Percentiles rank a stretch among this genome's conserved stretches.
These are phyloP conservation scores for Tinamus major DNA, from an alignment of 2,797 vertebrate genomes.

Conservation along the genomic window DNA sequence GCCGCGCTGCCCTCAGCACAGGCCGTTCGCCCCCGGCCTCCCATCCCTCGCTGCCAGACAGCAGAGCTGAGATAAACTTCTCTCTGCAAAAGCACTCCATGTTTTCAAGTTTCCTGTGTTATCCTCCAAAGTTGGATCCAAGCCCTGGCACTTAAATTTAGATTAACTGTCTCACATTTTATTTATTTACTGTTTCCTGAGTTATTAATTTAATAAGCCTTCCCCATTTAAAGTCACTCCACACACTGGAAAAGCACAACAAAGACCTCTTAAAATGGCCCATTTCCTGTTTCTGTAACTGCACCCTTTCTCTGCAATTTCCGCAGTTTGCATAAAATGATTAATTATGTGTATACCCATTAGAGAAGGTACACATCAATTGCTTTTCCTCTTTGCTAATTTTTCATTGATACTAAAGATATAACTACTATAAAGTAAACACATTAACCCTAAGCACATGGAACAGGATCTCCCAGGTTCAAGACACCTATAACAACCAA, in stretches of 20 bases:
- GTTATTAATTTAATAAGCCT: slow-evolving; percentile 45
- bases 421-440: slow-evolving; percentile 21
- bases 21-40: background rate
- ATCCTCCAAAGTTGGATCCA: background rate
- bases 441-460: background rate
- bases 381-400: slow-evolving; percentile 15
- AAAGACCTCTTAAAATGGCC: slow-evolving; percentile 22
- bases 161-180: slow-evolving; percentile 24
- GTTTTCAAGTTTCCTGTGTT: slow-evolving; percentile 44
- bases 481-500: background rate
- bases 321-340: slow-evolving; percentile 23
- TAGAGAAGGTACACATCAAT: background rate
- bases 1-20: background rate
- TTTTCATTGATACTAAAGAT: background rate
- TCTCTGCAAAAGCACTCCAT: background rate
- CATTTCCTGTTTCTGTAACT: slow-evolving; percentile 51
- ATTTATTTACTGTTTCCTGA: slow-evolving; percentile 66
- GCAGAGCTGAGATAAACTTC: background rate
- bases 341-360: background rate
- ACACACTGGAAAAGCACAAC: background rate
- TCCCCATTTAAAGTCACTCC: background rate
- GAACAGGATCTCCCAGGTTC: background rate
- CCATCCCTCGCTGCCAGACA: background rate
- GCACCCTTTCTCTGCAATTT: background rate
- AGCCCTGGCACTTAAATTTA: slow-evolving; percentile 41